These are phyloP conservation scores for Styela clava DNA, from an alignment of 23 tunicate genomes.

Conservation along the genomic window DNA sequence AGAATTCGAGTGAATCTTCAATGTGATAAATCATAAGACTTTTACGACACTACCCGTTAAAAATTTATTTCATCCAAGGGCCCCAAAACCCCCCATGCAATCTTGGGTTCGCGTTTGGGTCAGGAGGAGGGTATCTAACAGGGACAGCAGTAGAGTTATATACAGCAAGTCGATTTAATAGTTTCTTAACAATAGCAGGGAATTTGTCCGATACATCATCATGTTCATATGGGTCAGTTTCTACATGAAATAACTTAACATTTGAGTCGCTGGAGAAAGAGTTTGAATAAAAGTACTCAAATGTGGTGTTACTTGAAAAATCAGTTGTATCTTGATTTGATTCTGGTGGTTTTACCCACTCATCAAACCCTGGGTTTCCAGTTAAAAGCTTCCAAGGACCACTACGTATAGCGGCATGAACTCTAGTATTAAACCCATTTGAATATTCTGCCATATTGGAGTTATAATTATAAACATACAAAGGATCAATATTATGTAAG, in stretches of 20 bases:
- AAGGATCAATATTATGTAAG: conserved; percentile 72
- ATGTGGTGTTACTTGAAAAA: background rate
- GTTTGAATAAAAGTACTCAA: background rate
- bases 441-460: background rate
- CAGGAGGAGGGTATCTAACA: conserved; percentile 52
- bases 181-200: conserved; percentile 55
- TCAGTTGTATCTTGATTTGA: conserved; percentile 20
- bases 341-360: conserved; percentile 75
- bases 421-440: conserved; percentile 62
- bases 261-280: background rate
- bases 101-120: conserved; percentile 59
- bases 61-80: conserved; percentile 61
- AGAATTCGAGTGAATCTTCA: too few species aligned
- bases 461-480: conserved; percentile 27
- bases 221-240: conserved; percentile 63
- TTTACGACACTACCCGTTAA: too few species aligned
- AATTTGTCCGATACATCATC: conserved; percentile 50
- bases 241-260: conserved; percentile 60
- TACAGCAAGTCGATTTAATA: conserved; percentile 37
- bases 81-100: conserved; percentile 85
- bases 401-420: conserved; percentile 75
- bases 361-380: conserved; percentile 68
- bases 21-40: too few species aligned
- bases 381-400: conserved; percentile 89
- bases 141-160: conserved; percentile 81